Evolutionary conservation across 2,113 vertebrate genomes (phyloP).

Genomic region (Megaceryle maxima): DNA sequence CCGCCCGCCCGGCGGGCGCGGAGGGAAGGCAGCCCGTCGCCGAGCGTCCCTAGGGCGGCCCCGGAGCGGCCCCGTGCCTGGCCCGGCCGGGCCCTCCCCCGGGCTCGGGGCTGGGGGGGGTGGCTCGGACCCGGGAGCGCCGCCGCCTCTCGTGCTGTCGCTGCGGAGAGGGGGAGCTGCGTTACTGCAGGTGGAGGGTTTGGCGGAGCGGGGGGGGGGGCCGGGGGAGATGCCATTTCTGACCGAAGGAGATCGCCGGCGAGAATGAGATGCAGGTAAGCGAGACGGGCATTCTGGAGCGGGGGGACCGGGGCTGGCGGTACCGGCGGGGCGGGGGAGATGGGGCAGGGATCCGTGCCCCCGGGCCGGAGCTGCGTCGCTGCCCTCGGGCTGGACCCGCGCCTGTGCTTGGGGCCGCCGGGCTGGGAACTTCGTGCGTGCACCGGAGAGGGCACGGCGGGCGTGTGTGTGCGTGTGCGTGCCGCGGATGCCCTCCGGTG

Average conservation of each 20-base stretch:
- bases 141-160: neutral
- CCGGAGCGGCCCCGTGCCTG: neutral
- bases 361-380: too few relatives aligned
- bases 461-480: too few relatives aligned
- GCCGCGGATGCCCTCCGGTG: neutral
- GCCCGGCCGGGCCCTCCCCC: neutral
- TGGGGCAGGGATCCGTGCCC: too few relatives aligned
- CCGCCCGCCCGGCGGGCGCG: neutral
- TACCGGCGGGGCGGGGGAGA: conserved; percentile 12
- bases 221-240: conserved; percentile 67
- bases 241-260: conserved; percentile 57
- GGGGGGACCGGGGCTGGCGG: neutral
- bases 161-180: conserved; percentile 31
- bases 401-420: too few relatives aligned
- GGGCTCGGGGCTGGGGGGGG: neutral
- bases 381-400: too few relatives aligned
- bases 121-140: conserved; percentile 16
- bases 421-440: too few relatives aligned
- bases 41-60: neutral
- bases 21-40: neutral
- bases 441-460: too few relatives aligned
- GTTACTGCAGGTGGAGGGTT: conserved; percentile 17
- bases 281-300: neutral
- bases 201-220: neutral
- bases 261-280: conserved; percentile 70